Base-by-base conservation (phyloP, 2,888 invertebrate species). In the Trypoxylon attenuatum region DNA sequence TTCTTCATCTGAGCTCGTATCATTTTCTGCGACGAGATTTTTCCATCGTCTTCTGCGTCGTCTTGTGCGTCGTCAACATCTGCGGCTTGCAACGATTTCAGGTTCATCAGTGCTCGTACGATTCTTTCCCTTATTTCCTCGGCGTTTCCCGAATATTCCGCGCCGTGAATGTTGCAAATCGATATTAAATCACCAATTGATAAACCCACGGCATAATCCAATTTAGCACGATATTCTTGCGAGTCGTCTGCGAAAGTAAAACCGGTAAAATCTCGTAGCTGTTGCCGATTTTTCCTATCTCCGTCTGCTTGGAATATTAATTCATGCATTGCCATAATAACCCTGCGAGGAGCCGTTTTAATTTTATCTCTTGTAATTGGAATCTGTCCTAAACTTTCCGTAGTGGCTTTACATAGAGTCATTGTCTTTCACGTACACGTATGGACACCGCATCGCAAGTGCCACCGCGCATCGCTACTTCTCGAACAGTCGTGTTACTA, bases 141-240 rank as follows among this genome's bases (percentile, higher is more conserved):
- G 19, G 51, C 62, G 8, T 15, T 16, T 18, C 65, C 61, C 1
- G 18, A n/a, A 33, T 66, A 66, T 45, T 70, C 60, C 1, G 63
- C 6, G 22, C 55, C 45, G 2, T 63, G 38, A 10, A 63, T 49
- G 42, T 52, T 62, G n/a, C 55, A 69, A 4, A 49, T 25, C 6
- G 61, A 47, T 16, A 60, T 58, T 5, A 69, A 33, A 51, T 69
- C 58, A 13, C 58, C 61, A 10, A 58, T 41, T 0, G 58, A 27
- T 6, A 65, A 52, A 8, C 41, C 5, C 25, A 22, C 23, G 4
- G 61, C 53, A 5, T 23, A 62, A 13, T 47, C 45, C 2, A 65
- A 13, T 46, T 69, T 69, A 5, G 1, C n/a, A 1, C 23, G 1
- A 21, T 56, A 51, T 27, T 62, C 50, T 2, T 16, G 18, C 6